Base-by-base conservation (phyloP, 2,888 invertebrate species). In the Drosophila merina region DNA sequence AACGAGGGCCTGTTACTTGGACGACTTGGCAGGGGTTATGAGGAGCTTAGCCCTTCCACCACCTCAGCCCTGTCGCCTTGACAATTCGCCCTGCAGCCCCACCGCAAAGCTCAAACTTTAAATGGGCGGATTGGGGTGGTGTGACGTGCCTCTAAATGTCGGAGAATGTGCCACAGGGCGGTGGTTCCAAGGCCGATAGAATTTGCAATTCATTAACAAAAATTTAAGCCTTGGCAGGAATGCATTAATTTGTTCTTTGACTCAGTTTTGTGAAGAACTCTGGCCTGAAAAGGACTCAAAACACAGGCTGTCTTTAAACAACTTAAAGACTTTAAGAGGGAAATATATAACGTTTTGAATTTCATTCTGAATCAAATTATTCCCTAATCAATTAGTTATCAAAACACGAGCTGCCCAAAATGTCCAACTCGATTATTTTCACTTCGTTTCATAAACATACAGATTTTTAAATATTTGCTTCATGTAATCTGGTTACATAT, bases 1-100 rank as follows among this genome's bases (percentile, higher is more conserved):
- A 83, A 86, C 81, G 85, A 83, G 82, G 74, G 86, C 76, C 69
- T 83, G 76, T 75, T 77, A 72, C 75, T 79, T 77, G 71, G 77
- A 51, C 74, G 69, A 72, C 67, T 71, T 33, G 62, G 49, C 50
- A 33, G 52, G 66, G 76, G 59, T 58, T 75, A 57, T 47, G 49
- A 60, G 72, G 66, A 59, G 72, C 55, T 70, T 66, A 75, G 74
- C 62, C 54, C 64, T 52, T 69, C 59, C 56, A 67, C 74, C 72
- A 59, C 66, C 64, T 68, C 60, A 49, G 73, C 66, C 56, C 51
- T 48, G 64, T 74, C 74, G 84, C 81, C 75, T 80, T 75, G 75
- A 86, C 82, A 86, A 86, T 86, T 69, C 66, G 49, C 63, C 69
- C 30, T 62, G 33, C 47, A 36, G 50, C 57, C 49, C 4, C 52